Conservation (phyloP, 1,140 invertebrate species). For the Ceratosolen solmsi region DNA sequence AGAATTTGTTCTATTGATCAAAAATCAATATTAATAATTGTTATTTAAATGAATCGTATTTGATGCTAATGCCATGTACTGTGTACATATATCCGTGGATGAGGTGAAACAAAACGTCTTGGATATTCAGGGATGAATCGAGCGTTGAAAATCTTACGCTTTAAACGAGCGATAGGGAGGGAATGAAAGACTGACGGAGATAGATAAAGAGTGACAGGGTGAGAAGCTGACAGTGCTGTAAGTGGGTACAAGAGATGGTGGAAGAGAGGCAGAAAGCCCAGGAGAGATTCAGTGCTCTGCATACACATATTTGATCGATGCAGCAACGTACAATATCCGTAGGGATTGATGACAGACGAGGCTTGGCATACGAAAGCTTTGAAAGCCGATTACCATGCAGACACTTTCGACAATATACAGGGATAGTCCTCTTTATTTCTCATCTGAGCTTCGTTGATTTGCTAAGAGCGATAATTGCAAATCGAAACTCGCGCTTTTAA, state of each 20-base stretch:
- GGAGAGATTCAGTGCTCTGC: too few species aligned
- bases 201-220: too few species aligned
- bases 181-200: not conserved
- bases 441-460: not conserved
- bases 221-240: too few species aligned
- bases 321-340: not conserved
- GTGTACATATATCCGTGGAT: too few species aligned
- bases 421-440: not conserved
- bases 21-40: too few species aligned
- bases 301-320: not conserved
- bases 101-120: not conserved
- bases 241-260: too few species aligned
- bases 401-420: slow-evolving; percentile 11
- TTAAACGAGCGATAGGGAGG: not conserved
- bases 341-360: slow-evolving; percentile 5
- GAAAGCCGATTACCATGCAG: slow-evolving; percentile 28
- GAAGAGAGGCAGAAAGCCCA: too few species aligned
- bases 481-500: not conserved
- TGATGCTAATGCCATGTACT: too few species aligned
- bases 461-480: not conserved
- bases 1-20: too few species aligned
- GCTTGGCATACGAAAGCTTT: slow-evolving; percentile 20
- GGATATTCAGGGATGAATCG: not conserved
- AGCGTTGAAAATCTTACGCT: not conserved
- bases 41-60: too few species aligned